A percentile compares a stretch with the other conserved stretches of the same genome.
Evolutionary conservation across 2,113 vertebrate species (phyloP).

Genomic region (Larimichthys polyactis): DNA sequence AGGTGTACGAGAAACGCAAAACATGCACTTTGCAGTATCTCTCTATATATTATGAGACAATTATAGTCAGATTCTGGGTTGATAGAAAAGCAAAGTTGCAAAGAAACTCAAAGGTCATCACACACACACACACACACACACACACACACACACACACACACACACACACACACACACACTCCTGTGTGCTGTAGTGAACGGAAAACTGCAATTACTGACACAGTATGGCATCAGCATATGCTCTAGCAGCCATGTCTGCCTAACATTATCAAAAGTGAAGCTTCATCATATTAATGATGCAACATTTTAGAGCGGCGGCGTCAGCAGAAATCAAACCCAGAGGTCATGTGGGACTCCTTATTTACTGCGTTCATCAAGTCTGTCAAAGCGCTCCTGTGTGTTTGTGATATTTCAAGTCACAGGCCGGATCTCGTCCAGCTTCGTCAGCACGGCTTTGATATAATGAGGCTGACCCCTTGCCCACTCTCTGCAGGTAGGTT

Average conservation of each 20-base stretch:
- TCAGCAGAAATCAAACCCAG: slow-evolving; percentile 39
- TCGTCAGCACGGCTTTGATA: slow-evolving; percentile 51
- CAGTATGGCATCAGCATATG: slow-evolving; percentile 39
- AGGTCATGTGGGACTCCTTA: slow-evolving; percentile 51
- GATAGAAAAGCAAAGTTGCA: background rate
- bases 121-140: slow-evolving; percentile 22
- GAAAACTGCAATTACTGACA: slow-evolving; percentile 40
- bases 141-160: too few relatives aligned
- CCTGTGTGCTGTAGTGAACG: slow-evolving; percentile 8
- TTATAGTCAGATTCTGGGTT: background rate
- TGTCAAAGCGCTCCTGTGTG: slow-evolving; percentile 41
- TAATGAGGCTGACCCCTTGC: slow-evolving; percentile 52
- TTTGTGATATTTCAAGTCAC: slow-evolving; percentile 32
- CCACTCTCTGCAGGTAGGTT: background rate
- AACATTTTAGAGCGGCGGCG: slow-evolving; percentile 39
- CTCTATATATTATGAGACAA: background rate
- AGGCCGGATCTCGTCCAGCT: slow-evolving; percentile 2
- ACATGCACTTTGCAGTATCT: background rate
- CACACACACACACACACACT: background rate
- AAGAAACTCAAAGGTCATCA: slow-evolving; percentile 10
- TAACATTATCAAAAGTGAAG: slow-evolving; percentile 44
- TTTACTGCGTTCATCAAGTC: slow-evolving; percentile 58
- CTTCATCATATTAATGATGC: slow-evolving; percentile 61
- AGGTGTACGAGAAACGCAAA: background rate
- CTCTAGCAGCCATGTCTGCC: slow-evolving; percentile 1